Conservation (phyloP, 2,888 invertebrate species). For the Malthinus flaveolus region DNA sequence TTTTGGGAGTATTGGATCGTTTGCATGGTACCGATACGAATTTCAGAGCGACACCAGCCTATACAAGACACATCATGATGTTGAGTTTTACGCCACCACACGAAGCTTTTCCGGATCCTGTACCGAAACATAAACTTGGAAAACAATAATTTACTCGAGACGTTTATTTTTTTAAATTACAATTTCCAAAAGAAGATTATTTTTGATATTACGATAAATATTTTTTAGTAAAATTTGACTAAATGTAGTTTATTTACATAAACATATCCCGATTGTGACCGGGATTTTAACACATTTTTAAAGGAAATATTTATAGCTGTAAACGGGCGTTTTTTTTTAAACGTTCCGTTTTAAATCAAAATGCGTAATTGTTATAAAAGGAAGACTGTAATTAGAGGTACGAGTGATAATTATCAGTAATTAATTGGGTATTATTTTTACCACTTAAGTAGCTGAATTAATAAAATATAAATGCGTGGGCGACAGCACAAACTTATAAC, state of each 20-base stretch:
- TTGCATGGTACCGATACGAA: conserved; percentile 74
- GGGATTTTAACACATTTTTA: conserved; percentile 12
- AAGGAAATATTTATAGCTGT: too few species aligned
- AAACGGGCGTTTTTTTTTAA: too few species aligned
- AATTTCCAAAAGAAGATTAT: conserved; percentile 9
- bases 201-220: conserved; percentile 10
- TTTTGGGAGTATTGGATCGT: conserved; percentile 73
- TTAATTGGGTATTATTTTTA: too few species aligned
- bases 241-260: neutral
- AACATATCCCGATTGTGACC: conserved; percentile 26
- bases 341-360: neutral
- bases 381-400: neutral
- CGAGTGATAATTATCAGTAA: too few species aligned
- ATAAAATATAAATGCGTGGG: too few species aligned
- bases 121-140: conserved; percentile 26
- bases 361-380: conserved; percentile 1
- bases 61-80: conserved; percentile 53
- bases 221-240: conserved; percentile 1
- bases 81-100: conserved; percentile 54
- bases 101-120: conserved; percentile 61
- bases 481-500: too few species aligned
- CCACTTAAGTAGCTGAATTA: too few species aligned
- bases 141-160: conserved; percentile 10
- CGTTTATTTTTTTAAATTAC: neutral
- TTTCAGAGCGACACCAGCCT: conserved; percentile 68